A percentile compares a stretch with the other conserved stretches of the same genome.
phyloP scores from a whole-genome alignment of 2,113 vertebrate genomes.

The Polyodon spathula region DNA sequence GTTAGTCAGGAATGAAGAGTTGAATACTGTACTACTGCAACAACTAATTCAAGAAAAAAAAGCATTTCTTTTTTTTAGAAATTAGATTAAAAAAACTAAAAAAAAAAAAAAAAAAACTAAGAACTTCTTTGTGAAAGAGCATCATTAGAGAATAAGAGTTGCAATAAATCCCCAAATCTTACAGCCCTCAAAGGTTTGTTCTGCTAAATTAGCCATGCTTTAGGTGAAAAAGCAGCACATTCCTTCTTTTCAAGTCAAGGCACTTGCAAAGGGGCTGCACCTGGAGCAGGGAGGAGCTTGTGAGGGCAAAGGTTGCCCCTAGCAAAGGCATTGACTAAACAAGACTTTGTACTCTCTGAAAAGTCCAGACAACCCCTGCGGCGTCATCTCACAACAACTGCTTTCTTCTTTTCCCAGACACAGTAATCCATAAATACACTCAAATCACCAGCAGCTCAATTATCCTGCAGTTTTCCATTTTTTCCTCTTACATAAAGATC shows the following conservation, averaged over 20 bases:
- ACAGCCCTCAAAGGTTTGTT: neutral
- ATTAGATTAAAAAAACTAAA: too few species aligned
- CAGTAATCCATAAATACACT: slow-evolving; percentile 76
- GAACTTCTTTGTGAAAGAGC: neutral
- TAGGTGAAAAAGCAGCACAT: neutral
- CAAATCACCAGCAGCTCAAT: slow-evolving; percentile 63
- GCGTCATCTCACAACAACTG: slow-evolving; percentile 61
- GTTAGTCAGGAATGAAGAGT: too few species aligned
- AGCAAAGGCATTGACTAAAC: slow-evolving; percentile 62
- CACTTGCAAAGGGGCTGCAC: slow-evolving; percentile 58
- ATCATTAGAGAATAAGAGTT: neutral
- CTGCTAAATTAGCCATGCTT: neutral
- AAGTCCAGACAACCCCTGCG: slow-evolving; percentile 70
- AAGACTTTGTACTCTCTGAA: slow-evolving; percentile 61
- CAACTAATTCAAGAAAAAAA: too few species aligned
- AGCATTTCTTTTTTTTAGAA: too few species aligned
- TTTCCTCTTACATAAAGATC: slow-evolving; percentile 52
- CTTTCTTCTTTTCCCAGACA: slow-evolving; percentile 55
- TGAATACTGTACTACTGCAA: too few species aligned
- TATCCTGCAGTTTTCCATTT: slow-evolving; percentile 50
- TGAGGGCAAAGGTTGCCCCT: slow-evolving; percentile 64
- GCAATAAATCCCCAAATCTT: neutral
- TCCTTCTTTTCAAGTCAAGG: neutral
- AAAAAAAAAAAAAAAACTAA: too few species aligned
- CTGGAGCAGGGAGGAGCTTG: slow-evolving; percentile 67